Evolutionary conservation across 2,888 invertebrate genomes (phyloP), one percentile per base, ranked within the genome.

Genomic region (Eretmocerus hayati): DNA sequence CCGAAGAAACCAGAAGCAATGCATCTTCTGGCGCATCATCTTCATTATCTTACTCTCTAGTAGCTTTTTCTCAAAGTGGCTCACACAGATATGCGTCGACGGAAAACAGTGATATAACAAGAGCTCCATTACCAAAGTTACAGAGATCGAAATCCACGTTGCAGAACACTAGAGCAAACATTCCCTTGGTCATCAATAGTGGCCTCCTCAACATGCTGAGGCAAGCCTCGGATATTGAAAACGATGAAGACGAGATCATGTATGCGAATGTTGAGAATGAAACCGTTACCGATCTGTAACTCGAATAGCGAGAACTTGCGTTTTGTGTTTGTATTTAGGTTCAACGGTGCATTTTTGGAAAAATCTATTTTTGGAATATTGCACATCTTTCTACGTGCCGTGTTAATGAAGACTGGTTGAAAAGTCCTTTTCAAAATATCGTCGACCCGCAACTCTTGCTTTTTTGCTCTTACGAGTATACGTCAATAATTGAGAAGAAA

Each of bases 141-240:
- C 60, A 63, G 23, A 62, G 62, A 44, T 62, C 56, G 36, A 63
- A 66, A 37, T 58, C 62, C 2, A 63, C 52, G 33, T 47, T 69
- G 30, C 66, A 66, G 47, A 64, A 56, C 18, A 59, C 62, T 13
- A 67, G 63, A 51, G 65, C 70, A 1, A 69, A 71, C 52, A 69
- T 69, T 51, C 70, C 71, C 3, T 53, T 70, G 40, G 67, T 66
- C 30, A 67, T 68, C 54, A 69, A 68, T 47, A 67, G 61, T 47
- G 63, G 63, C 3, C 56, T 70, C n/a, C 55, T 67, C 20, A 70
- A 70, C 60, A 58, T 67, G 23, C 50, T 68, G 18, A 62, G 62
- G 40, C 69, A 66, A 46, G 62, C 63, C 13, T 62, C 66, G 5
- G 61, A 59, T 13, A 53, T 62, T 11, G 68, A 63, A 40, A 22